Conservation (phyloP, 1,140 invertebrate genomes). For the Drosophila tropicalis region DNA sequence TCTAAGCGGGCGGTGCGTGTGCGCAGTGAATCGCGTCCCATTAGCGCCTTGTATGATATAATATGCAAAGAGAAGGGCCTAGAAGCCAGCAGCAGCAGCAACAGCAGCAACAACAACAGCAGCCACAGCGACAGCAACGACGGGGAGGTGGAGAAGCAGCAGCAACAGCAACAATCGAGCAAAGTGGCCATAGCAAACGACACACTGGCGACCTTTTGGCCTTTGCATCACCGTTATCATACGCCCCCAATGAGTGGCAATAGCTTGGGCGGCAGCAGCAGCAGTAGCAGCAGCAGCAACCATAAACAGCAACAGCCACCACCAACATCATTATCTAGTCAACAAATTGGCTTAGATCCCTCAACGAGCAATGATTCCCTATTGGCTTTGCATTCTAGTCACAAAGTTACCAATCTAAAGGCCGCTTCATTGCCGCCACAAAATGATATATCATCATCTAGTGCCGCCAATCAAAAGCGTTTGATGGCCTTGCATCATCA, state of each 20-base stretch:
- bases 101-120: slow-evolving; percentile 16
- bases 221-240: slow-evolving; percentile 64
- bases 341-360: neutral
- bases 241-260: slow-evolving; percentile 58
- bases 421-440: slow-evolving; percentile 66
- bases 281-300: slow-evolving; percentile 22
- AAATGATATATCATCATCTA: slow-evolving; percentile 1
- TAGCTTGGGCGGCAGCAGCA: slow-evolving; percentile 38
- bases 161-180: slow-evolving; percentile 17
- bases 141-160: slow-evolving; percentile 33
- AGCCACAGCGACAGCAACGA: slow-evolving; percentile 15
- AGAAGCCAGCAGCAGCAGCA: slow-evolving; percentile 54
- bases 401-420: slow-evolving; percentile 63
- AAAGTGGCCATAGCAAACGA: slow-evolving; percentile 44
- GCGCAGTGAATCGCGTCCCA: slow-evolving; percentile 80
- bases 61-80: slow-evolving; percentile 83
- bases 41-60: slow-evolving; percentile 82
- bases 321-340: slow-evolving; percentile 24
- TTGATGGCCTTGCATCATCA: neutral
- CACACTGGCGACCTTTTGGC: slow-evolving; percentile 76
- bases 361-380: slow-evolving; percentile 35
- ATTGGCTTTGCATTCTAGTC: slow-evolving; percentile 59
- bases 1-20: slow-evolving; percentile 73
- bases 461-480: slow-evolving; percentile 2
- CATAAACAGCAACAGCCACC: slow-evolving; percentile 22